Base-by-base conservation (phyloP, 1,140 invertebrate species). In the Drosophila prosaltans region DNA sequence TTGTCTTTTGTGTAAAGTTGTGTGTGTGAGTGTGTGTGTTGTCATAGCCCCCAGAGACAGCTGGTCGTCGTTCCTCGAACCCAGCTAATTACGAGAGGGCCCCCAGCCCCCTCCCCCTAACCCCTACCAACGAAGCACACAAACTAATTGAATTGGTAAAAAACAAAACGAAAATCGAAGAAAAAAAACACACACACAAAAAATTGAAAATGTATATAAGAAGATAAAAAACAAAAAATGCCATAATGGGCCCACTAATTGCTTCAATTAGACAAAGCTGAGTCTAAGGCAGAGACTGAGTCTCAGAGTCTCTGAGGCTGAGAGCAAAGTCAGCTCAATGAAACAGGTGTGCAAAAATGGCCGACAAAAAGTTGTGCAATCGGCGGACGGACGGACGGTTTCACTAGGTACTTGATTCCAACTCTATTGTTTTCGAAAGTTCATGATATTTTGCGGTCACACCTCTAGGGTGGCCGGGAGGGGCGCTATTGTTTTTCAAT, bases 351-450 rank as follows among this genome's bases (percentile, higher is more conserved):
- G 66, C 81, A 51, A 62, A 73, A 78, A 75, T 69, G 73, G 68
- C 78, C 81, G 69, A 81, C 80, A 85, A 69, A 85, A 69, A 81
- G 82, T 86, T 81, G 78, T 74, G 78, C 81, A 82, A 82, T 78
- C 45, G 21, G 16, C 16, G 16, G 16, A 16, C 16, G 16, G 21
- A 11, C 39, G 39, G 39, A 51, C 24, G 45, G 45, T 51, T 51
- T 51, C 45, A 26, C 45, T 26, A 21, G 21, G 62, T 66, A 67
- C 72, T 80, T 26, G 69, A 16, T 59, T 72, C 43, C 61, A 40
- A 40, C 64, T 65, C 79, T 66, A 81, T 78, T 81, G 79, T 81
- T 81, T 77, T 73, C 55, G 45, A 81, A 82, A 84, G 80, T 76
- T 84, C 77, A 77, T 68, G 71, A 70, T 78, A 78, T 58, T 65